Conservation (phyloP, 2,888 invertebrate genomes). For the Rhagonycha fulva region DNA sequence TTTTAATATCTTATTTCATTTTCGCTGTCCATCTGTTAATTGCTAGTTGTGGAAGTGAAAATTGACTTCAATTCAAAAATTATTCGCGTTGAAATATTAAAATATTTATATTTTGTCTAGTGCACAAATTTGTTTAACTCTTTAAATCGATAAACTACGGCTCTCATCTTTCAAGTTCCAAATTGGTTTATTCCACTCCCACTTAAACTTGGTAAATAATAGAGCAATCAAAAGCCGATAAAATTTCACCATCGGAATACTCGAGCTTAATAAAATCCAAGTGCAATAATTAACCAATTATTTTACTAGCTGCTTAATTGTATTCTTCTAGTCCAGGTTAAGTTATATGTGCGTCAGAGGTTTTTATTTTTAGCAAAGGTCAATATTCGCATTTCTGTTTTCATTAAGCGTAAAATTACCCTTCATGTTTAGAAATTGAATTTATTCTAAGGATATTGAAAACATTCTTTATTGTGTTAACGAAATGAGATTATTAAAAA, state of each 20-base stretch:
- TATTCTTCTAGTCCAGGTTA: background rate
- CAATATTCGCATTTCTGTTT: conserved; percentile 19
- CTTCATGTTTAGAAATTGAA: background rate
- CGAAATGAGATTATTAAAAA: background rate
- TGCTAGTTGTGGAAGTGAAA: no score
- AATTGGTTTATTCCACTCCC: background rate
- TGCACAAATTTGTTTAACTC: background rate
- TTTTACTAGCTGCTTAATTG: background rate
- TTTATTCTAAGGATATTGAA: background rate
- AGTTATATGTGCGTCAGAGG: conserved; percentile 4
- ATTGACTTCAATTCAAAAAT: no score
- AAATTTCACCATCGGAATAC: background rate
- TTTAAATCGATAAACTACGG: background rate
- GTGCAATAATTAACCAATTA: background rate
- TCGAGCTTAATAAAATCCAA: background rate
- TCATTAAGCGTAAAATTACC: conserved; percentile 10
- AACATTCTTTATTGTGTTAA: background rate
- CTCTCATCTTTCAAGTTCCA: background rate
- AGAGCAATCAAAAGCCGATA: background rate
- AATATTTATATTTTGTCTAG: no score
- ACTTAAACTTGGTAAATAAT: background rate
- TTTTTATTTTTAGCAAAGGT: conserved; percentile 18
- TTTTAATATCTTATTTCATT: no score
- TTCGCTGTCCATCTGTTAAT: no score
- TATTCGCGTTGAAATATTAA: no score